Evolutionary conservation across 2,113 vertebrate species (phyloP), one percentile per base, ranked within the genome.

Genomic region (Heliornis fulica): DNA sequence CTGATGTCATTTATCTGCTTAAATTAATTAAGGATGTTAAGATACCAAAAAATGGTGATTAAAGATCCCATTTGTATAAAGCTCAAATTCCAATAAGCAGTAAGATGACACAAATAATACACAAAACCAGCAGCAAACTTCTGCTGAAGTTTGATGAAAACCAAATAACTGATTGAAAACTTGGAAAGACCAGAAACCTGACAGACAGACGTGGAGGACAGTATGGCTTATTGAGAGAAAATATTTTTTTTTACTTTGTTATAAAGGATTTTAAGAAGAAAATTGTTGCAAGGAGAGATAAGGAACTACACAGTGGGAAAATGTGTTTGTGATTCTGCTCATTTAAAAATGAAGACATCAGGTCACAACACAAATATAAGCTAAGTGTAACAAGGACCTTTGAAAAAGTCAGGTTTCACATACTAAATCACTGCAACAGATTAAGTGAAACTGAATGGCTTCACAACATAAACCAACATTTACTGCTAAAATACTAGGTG

Each of bases 11-110:
- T 89, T 77, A 89, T 95, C 79, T 90, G 40, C 38, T 89, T 80
- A 96, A 92, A 96, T 96, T 89, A 97, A 94, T 89, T 96, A 83
- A 91, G 94, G 79, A 80, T 83, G 82, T 78, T 96, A 85, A 86
- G 34, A 93, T 90, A 86, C n/a, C 82, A 91, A 77, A 89, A 90
- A 93, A 63, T 7, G 9, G 54, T 96, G 83, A 94, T 95, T 91
- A 93, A 91, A 87, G 25, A 83, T 87, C 83, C 23, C 41, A 28
- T 14, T n/a, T 1, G 4, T 66, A 78, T 46, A 93, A 76, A 87
- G 56, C 40, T 65, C 40, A 84, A 76, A 86, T 78, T 51, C 28
- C 63, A 89, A 22, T 41, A 69, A 74, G 29, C 59, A 77, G 7
- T 54, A 45, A 86, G 74, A 85, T 50, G 15, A 85, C 16, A 81